These are phyloP conservation scores for Alethe diademata DNA, from an alignment of 2,113 vertebrate species.

Conservation along the genomic window DNA sequence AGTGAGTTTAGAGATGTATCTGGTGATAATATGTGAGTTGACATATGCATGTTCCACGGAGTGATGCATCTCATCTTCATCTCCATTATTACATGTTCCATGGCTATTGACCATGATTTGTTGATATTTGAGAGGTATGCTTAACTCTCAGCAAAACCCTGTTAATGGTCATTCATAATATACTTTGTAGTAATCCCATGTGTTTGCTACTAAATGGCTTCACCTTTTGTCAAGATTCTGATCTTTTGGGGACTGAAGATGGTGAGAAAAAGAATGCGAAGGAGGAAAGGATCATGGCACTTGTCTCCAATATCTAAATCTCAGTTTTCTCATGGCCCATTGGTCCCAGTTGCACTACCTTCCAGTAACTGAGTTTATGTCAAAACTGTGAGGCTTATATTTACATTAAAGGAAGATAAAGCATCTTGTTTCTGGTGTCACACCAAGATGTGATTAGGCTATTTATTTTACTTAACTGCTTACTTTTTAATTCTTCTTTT, in stretches of 20 bases:
- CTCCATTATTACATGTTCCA: not conserved
- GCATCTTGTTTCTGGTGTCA: not conserved
- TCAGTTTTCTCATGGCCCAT: not conserved
- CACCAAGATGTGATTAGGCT: not conserved
- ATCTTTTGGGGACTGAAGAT: not conserved
- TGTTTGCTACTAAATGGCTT: not conserved
- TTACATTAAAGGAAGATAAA: not conserved
- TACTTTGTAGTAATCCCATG: not conserved
- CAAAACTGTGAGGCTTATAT: not conserved
- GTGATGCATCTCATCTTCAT: not conserved
- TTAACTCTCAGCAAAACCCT: not conserved
- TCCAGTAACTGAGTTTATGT: not conserved
- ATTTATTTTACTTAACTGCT: not conserved
- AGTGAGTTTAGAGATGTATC: not conserved
- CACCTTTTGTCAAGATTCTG: not conserved
- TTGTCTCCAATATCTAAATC: not conserved
- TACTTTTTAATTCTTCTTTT: not conserved
- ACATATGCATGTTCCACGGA: accelerated
- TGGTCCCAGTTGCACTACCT: not conserved
- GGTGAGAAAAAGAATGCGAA: not conserved
- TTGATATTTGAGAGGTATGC: not conserved
- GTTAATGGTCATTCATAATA: no score
- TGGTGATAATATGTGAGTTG: not conserved
- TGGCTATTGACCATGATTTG: not conserved
- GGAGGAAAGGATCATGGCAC: accelerated